Base-by-base conservation (phyloP, 2,797 vertebrate genomes). In the Vultur gryphus region DNA sequence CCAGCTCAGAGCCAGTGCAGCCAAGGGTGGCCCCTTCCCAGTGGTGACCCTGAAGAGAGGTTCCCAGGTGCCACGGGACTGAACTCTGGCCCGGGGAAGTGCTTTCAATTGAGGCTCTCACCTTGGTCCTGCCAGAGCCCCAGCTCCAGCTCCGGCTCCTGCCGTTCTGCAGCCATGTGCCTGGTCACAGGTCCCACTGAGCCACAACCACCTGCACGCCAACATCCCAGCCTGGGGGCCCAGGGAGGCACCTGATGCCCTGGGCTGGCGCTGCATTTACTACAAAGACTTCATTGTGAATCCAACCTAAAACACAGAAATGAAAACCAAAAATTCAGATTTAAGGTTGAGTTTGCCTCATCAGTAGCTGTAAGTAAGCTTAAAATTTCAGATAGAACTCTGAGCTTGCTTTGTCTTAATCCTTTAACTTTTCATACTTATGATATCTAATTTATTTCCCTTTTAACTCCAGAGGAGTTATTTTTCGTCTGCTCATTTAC, bases 91-190 rank as follows among this genome's bases (percentile, higher is more conserved):
- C 58, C 5, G 4, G 19, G 37, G 25, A 85, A 15, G 6, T 39
- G 7, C 3, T 70, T 87, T 75, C 8, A 64, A 1, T 5, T 67
- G 49, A 79, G 9, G 4, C 1, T 64, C 12, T 69, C 51, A 16
- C 8, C 4, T 31, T 64, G 5, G 10, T 59, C 15, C n/a, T 64
- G 18, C 5, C n/a, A 82, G 35, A 80, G 6, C 17, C 92, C 49
- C 44, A 58, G 2, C 17, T 94, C 49, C 44, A 58, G 2, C 8
- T 91, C 13, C 49, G 37, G 9, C 21, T 82, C 33, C 26, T 75
- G 49, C 25, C 15, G 7, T 14, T 2, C 0, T 31, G 17, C 6
- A 55, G 6, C 9, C 4, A 6, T 4, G 5, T 44, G 52, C 7
- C 8, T 24, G 26, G 13, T 59, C 58, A 52, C 4, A 1, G 14